Percentiles rank a stretch among this genome's conserved stretches.
phyloP scores from a whole-genome alignment of 1,140 invertebrate genomes.

The Trichonephila clavipes region DNA sequence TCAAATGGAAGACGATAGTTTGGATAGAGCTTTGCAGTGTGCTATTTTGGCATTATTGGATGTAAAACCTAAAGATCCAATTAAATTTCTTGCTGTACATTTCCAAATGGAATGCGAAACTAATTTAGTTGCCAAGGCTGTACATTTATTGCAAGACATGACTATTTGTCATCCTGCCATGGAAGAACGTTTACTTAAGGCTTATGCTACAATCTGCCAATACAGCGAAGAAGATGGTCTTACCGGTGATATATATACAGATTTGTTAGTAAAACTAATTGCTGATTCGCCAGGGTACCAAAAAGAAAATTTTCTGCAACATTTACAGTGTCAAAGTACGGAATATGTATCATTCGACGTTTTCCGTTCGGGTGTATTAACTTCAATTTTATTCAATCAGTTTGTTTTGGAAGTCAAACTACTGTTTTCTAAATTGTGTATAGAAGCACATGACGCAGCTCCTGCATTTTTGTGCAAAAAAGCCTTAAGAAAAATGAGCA shows the following conservation, averaged over 20 bases:
- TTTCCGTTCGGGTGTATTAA: constrained; percentile 67
- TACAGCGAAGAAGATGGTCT: constrained; percentile 72
- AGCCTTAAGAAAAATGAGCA: constrained; percentile 62
- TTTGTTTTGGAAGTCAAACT: constrained; percentile 40
- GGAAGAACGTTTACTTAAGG: constrained; percentile 66
- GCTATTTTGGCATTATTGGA: constrained; percentile 71
- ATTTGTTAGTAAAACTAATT: constrained; percentile 72
- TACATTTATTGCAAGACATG: constrained; percentile 67
- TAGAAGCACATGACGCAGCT: constrained; percentile 64
- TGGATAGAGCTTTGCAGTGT: constrained; percentile 62
- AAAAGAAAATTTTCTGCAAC: constrained; percentile 65
- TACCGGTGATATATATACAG: constrained; percentile 75
- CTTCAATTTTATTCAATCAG: constrained; percentile 66
- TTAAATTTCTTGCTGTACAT: constrained; percentile 70
- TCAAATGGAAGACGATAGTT: constrained; percentile 63
- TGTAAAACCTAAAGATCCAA: constrained; percentile 74
- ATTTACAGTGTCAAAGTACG: constrained; percentile 69
- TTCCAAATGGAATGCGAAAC: constrained; percentile 76
- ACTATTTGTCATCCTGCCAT: constrained; percentile 72
- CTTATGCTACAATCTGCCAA: constrained; percentile 70
- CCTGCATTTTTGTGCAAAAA: constrained; percentile 61
- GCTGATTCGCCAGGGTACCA: constrained; percentile 48
- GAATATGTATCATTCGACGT: constrained; percentile 73
- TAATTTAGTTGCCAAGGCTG: constrained; percentile 72
- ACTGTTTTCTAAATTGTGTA: constrained; percentile 56